These are phyloP conservation scores for Oxyruncus cristatus DNA, from an alignment of 2,113 vertebrate genomes.

Conservation along the genomic window DNA sequence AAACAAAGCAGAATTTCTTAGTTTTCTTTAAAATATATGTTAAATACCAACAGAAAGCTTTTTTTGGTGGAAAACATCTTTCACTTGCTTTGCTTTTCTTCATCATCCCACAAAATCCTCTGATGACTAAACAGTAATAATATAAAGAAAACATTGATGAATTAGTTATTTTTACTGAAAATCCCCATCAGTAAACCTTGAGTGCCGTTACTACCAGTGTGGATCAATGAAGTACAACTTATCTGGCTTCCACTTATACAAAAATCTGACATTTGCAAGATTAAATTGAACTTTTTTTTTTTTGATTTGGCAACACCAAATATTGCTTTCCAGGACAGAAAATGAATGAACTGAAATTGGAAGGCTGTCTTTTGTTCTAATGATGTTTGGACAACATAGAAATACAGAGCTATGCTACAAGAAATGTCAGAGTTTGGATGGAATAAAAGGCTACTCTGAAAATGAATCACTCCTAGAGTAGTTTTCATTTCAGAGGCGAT, in stretches of 20 bases:
- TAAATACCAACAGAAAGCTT: background rate
- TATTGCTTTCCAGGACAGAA: background rate
- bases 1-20: background rate
- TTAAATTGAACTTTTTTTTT: background rate
- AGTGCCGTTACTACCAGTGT: background rate
- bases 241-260: background rate
- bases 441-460: background rate
- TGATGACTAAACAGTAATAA: background rate
- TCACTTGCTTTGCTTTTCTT: background rate
- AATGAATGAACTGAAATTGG: background rate
- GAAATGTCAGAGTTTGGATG: background rate
- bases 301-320: background rate
- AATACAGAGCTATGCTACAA: background rate
- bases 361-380: background rate
- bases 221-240: background rate
- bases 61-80: background rate
- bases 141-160: background rate
- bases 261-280: background rate
- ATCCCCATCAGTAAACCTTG: background rate
- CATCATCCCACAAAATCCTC: background rate
- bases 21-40: background rate
- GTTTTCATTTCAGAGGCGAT: background rate
- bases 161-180: background rate
- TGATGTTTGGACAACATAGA: background rate
- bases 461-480: background rate